Evolutionary conservation across 2,113 vertebrate species (phyloP).

Genomic region (Syngnathus floridae): DNA sequence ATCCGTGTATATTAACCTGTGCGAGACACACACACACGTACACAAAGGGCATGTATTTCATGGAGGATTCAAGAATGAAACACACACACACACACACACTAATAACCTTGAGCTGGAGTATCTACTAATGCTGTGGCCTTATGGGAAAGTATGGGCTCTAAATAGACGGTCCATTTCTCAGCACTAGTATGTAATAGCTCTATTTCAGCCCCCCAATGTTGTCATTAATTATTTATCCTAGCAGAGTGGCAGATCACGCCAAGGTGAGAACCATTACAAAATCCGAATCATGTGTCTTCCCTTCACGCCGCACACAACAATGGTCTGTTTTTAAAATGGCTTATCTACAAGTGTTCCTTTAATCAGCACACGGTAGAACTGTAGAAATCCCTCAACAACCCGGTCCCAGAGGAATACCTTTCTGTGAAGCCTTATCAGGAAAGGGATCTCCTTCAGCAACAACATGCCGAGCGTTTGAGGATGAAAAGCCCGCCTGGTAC

Average conservation of each 20-base stretch:
- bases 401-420: constrained; percentile 66
- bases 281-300: constrained; percentile 44
- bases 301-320: constrained; percentile 43
- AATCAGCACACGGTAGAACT: constrained; percentile 63
- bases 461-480: constrained; percentile 49
- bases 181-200: constrained; percentile 62
- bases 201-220: constrained; percentile 60
- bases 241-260: constrained; percentile 53
- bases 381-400: constrained; percentile 59
- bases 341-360: constrained; percentile 71
- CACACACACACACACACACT: constrained; percentile 58
- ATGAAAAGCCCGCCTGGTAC: constrained; percentile 41
- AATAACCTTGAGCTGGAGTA: constrained; percentile 70
- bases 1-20: constrained; percentile 26
- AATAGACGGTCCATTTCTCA: constrained; percentile 71
- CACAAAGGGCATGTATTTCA: constrained; percentile 22
- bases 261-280: constrained; percentile 68
- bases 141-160: constrained; percentile 55
- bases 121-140: constrained; percentile 66
- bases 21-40: constrained; percentile 1
- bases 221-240: constrained; percentile 77
- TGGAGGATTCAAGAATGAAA: constrained; percentile 54
- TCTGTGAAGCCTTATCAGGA: constrained; percentile 65
- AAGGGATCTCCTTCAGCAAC: constrained; percentile 62
- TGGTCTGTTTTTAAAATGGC: constrained; percentile 58